Evolutionary conservation across 2,113 vertebrate genomes (phyloP).

Genomic region (Camelus bactrianus): DNA sequence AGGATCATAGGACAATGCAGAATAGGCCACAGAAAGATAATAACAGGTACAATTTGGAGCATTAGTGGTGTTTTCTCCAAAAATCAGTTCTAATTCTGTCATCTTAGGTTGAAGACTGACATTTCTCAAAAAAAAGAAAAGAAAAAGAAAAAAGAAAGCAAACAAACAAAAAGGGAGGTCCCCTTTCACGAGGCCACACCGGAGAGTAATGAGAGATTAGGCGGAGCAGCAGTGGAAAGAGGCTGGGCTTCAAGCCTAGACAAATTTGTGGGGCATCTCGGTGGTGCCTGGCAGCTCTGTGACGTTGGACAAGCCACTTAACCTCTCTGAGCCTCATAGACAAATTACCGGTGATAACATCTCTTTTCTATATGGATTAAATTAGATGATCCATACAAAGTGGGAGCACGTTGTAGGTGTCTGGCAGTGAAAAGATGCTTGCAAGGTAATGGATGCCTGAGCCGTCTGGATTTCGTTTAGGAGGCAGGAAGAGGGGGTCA

Average conservation of each 20-base stretch:
- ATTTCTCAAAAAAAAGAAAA: neutral
- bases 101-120: neutral
- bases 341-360: neutral
- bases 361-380: neutral
- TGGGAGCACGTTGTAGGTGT: neutral
- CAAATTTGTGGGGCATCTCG: neutral
- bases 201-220: neutral
- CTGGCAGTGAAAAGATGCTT: neutral
- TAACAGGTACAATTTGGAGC: neutral
- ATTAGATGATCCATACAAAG: neutral
- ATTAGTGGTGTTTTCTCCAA: neutral
- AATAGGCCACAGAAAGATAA: no score
- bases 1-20: neutral
- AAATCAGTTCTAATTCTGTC: neutral
- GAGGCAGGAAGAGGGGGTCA: slow-evolving; percentile 13
- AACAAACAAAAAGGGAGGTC: neutral
- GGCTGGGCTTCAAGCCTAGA: neutral
- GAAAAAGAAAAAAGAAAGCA: no score
- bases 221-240: neutral
- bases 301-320: neutral
- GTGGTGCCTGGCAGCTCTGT: neutral
- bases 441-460: neutral
- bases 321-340: neutral
- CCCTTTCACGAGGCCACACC: neutral
- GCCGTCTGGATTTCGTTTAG: slow-evolving; percentile 51